phyloP scores from a whole-genome alignment of 2,888 invertebrate species.

The Caenorhabditis japonica region DNA sequence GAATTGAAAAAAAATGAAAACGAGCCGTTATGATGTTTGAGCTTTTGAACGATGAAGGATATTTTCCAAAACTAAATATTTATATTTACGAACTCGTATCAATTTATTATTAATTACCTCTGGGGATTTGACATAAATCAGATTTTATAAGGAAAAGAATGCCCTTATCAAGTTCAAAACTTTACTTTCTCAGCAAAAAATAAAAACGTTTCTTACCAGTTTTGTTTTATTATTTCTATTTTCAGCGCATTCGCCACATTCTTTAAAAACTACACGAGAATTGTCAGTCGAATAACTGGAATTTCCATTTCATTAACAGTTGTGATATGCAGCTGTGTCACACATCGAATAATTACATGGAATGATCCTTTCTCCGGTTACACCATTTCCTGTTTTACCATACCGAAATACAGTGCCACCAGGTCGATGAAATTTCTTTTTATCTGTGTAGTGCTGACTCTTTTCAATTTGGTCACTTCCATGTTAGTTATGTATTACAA shows the following conservation, averaged over 20 bases:
- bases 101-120: too few relatives aligned
- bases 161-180: too few relatives aligned
- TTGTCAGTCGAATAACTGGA: neutral
- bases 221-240: too few relatives aligned
- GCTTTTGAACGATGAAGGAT: too few relatives aligned
- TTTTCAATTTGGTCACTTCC: constrained; percentile 24
- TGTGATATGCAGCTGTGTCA: neutral
- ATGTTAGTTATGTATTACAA: constrained; percentile 29
- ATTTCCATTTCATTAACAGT: neutral
- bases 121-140: too few relatives aligned
- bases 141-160: too few relatives aligned
- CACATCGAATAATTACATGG: constrained; percentile 3
- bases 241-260: constrained; percentile 7
- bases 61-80: too few relatives aligned
- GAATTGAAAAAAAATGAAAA: too few relatives aligned
- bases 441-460: constrained; percentile 4
- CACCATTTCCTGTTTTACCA: neutral
- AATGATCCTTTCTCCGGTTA: constrained; percentile 3
- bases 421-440: constrained; percentile 16
- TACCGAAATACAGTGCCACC: neutral
- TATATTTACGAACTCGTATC: too few relatives aligned
- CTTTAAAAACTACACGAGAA: neutral
- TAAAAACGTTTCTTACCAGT: too few relatives aligned
- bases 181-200: too few relatives aligned
- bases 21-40: too few relatives aligned